Conservation (phyloP, 1,140 invertebrate genomes). For the Rhopalosiphum maidis region DNA sequence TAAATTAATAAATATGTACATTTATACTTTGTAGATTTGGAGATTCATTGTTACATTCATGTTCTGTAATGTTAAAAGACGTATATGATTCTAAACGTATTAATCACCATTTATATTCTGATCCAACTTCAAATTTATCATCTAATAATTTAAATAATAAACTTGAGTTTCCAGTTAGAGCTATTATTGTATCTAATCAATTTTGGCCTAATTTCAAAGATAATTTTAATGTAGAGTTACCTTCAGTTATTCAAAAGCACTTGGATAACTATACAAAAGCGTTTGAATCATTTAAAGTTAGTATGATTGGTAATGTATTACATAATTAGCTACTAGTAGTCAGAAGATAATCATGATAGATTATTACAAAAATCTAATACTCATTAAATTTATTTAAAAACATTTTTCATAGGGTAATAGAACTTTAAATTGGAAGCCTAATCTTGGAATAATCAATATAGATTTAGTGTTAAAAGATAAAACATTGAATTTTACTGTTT, state of each 20-base stretch:
- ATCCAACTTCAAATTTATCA: constrained; percentile 67
- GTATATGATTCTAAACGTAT: constrained; percentile 72
- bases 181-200: constrained; percentile 94
- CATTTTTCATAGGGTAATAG: constrained; percentile 73
- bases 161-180: constrained; percentile 74
- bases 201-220: constrained; percentile 98
- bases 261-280: constrained; percentile 88
- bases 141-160: constrained; percentile 62
- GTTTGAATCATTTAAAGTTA: constrained; percentile 87
- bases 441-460: constrained; percentile 89
- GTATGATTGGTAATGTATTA: constrained; percentile 26
- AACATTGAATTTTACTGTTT: constrained; percentile 82
- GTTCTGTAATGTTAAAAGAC: constrained; percentile 98
- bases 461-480: constrained; percentile 89
- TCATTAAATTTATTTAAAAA: background rate
- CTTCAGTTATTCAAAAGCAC: constrained; percentile 78
- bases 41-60: constrained; percentile 93
- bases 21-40: constrained; percentile 77
- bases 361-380: background rate
- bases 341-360: background rate
- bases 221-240: constrained; percentile 84
- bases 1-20: constrained; percentile 27
- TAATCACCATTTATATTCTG: constrained; percentile 84
- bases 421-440: constrained; percentile 92
- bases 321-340: background rate